Evolutionary conservation across 2,888 invertebrate genomes (phyloP), one percentile per base, ranked within the genome.

Genomic region (Eristalinus aeneus): DNA sequence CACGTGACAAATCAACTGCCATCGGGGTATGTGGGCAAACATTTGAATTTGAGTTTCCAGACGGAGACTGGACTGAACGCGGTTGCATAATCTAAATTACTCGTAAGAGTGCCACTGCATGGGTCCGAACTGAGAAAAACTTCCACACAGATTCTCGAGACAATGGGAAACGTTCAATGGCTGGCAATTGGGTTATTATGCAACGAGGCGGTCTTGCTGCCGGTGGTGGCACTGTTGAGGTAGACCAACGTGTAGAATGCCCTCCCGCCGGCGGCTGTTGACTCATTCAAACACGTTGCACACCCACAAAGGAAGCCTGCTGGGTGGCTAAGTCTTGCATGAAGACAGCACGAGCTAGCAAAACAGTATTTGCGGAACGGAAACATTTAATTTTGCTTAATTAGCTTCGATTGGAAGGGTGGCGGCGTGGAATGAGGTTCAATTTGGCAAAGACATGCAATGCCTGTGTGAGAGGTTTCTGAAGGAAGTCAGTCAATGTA

Each of bases 141-240:
- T 54, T 20, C 22, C 54, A n/a, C 69, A 65, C 69, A 78, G 11
- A 68, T 74, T 69, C 61, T 39, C 72, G 53, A 71, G 54, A 69
- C 79, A 79, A 79, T 75, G 53, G 31, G n/a, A 67, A 65, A 84
- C 64, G 75, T 36, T 39, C 64, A 67, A 69, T 79, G 79, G 75
- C 80, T 68, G 71, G 74, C 74, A 64, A 54, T 64, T 58, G 71
- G 73, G 64, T 22, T 54, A 75, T 84, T 84, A 79, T 75, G 84
- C 80, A 84, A 84, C 54, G 64, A 46, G 64, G 34, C 54, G 74
- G 56, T 23, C 27, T 27, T 27, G 22, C 3, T 9, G 56, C 10
- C 22, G 22, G 23, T 8, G 1, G 22, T 16, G 56, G 56, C 20
- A 12, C 22, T 27, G 5, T 27, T 27, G 27, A 27, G 69, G 71